Evolutionary conservation across 2,113 vertebrate genomes (phyloP).

Genomic region (Lagopus leucura): DNA sequence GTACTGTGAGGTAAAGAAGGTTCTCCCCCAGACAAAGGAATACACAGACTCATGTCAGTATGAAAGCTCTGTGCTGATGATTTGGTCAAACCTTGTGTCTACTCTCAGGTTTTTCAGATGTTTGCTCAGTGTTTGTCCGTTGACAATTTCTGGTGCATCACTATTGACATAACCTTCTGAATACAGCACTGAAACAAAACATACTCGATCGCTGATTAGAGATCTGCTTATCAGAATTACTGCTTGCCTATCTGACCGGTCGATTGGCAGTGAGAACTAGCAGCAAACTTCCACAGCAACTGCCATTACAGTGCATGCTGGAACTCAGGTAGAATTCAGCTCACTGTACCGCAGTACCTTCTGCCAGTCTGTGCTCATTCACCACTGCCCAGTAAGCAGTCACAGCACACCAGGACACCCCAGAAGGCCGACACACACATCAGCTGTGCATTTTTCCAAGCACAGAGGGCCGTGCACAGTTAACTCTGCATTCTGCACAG

Average conservation of each 20-base stretch:
- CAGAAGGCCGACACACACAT: fast-evolving
- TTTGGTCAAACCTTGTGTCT: not conserved
- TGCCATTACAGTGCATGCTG: not conserved
- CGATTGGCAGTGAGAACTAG: not conserved
- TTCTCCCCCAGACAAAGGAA: not conserved
- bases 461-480: not conserved
- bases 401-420: fast-evolving
- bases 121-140: too few species aligned
- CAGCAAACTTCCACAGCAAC: not conserved
- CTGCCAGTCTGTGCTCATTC: not conserved
- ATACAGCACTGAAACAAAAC: not conserved
- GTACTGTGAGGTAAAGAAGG: not conserved
- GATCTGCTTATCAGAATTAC: not conserved
- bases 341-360: not conserved
- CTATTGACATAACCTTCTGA: fast-evolving
- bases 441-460: fast-evolving
- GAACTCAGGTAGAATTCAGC: not conserved
- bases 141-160: too few species aligned
- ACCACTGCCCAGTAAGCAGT: fast-evolving
- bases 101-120: not conserved
- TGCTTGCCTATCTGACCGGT: not conserved
- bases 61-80: not conserved
- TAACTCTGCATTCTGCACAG: fast-evolving
- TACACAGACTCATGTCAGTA: not conserved
- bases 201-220: fast-evolving